Conservation (phyloP, 2,888 invertebrate genomes). For the Meiosimyza platycephala region DNA sequence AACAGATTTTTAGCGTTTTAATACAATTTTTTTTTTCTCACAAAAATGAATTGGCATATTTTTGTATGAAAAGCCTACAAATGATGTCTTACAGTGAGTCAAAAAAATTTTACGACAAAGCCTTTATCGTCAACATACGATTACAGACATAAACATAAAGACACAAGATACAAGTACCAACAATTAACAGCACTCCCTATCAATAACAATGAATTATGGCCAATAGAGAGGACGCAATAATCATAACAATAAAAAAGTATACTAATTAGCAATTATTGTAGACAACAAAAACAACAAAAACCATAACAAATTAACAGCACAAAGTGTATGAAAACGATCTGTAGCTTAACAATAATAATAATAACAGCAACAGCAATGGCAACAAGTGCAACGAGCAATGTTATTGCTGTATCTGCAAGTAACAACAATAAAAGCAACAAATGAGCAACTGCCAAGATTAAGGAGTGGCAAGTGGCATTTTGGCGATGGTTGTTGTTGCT, state of each 20-base stretch:
- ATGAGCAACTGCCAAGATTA: slow-evolving; percentile 28
- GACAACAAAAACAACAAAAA: slow-evolving; percentile 31
- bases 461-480: slow-evolving; percentile 44
- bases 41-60: not conserved
- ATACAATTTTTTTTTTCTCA: too few species aligned
- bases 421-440: slow-evolving; percentile 27
- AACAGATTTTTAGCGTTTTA: too few species aligned
- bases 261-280: slow-evolving; percentile 40
- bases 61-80: too few species aligned
- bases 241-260: slow-evolving; percentile 34
- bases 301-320: slow-evolving; percentile 22
- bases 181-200: not conserved
- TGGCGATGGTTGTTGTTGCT: slow-evolving; percentile 14
- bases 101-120: too few species aligned
- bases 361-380: slow-evolving; percentile 6
- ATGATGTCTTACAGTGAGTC: too few species aligned
- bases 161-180: not conserved
- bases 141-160: too few species aligned
- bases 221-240: slow-evolving; percentile 26
- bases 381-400: slow-evolving; percentile 28
- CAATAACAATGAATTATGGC: not conserved
- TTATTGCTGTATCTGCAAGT: not conserved
- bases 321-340: not conserved
- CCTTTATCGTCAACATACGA: too few species aligned
- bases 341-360: not conserved